phyloP scores from a whole-genome alignment of 1,140 invertebrate genomes.

The Agrilus planipennis region DNA sequence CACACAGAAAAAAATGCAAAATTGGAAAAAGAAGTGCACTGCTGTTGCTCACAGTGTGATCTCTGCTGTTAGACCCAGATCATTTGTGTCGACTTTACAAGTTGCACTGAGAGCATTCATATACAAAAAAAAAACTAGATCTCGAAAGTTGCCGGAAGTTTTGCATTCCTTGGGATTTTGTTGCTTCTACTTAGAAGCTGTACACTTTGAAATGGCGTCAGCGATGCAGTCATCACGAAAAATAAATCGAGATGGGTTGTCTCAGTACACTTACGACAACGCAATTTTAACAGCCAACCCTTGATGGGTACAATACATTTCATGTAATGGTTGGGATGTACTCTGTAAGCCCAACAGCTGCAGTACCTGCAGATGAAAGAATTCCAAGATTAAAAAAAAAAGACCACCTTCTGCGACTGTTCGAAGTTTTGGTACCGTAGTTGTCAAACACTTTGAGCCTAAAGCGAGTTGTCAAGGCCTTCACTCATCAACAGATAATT shows the following conservation, averaged over 20 bases:
- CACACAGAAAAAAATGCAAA: background rate
- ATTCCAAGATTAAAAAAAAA: background rate
- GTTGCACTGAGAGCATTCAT: background rate
- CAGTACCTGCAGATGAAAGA: background rate
- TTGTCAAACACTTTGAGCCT: too few relatives aligned
- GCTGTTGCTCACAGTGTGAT: background rate
- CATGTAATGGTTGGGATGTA: conserved; percentile 3
- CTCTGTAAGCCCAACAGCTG: background rate
- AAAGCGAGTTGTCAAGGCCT: too few relatives aligned
- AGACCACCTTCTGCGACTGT: too few relatives aligned
- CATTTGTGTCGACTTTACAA: conserved; percentile 1
- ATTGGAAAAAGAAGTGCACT: conserved; percentile 1
- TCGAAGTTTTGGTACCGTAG: too few relatives aligned
- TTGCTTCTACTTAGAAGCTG: background rate
- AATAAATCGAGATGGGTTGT: background rate
- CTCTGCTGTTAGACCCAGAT: conserved; percentile 1
- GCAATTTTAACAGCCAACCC: background rate
- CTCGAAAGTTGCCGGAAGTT: background rate
- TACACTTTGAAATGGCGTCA: background rate
- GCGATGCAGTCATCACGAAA: background rate
- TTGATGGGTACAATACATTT: conserved; percentile 2
- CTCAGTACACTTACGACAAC: conserved; percentile 1
- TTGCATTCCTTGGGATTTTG: background rate
- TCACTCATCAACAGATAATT: too few relatives aligned
- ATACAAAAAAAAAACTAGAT: conserved; percentile 1